These are phyloP conservation scores for Peromyscus polionotus DNA, from an alignment of 2,113 vertebrate genomes.

Conservation along the genomic window DNA sequence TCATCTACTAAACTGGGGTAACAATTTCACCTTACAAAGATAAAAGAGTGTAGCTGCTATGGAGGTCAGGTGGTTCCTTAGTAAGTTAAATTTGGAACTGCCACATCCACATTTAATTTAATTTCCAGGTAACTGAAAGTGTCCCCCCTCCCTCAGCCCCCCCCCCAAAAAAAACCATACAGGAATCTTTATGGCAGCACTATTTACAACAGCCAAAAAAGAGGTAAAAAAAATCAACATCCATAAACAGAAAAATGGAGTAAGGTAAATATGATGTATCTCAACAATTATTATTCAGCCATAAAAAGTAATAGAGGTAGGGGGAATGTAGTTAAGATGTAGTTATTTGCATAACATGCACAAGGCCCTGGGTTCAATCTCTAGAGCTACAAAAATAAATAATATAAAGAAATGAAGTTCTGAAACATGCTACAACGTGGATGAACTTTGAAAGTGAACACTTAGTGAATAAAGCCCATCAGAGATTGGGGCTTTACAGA, in stretches of 20 bases:
- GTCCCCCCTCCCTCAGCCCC: background rate
- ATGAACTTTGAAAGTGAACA: background rate
- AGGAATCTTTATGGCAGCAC: background rate
- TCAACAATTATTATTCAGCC: background rate
- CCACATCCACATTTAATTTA: background rate
- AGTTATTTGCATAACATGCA: background rate
- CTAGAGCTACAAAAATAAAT: background rate
- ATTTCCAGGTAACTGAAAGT: background rate
- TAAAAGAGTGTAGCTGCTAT: background rate
- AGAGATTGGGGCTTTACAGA: background rate
- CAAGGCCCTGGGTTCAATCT: background rate
- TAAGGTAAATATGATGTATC: background rate
- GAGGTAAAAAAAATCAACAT: background rate
- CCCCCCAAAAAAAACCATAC: background rate
- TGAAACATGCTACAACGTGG: background rate
- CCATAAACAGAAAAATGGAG: background rate
- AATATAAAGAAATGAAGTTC: background rate
- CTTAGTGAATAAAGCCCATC: background rate
- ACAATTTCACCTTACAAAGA: background rate
- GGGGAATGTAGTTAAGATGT: background rate
- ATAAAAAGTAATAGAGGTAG: background rate
- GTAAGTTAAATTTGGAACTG: background rate
- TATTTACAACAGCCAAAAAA: background rate
- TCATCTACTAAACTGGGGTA: background rate
- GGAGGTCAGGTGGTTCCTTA: background rate